A percentile compares a stretch with the other conserved stretches of the same genome.
phyloP scores from a whole-genome alignment of 2,113 vertebrate genomes.

The Pogonocichla stellata region DNA sequence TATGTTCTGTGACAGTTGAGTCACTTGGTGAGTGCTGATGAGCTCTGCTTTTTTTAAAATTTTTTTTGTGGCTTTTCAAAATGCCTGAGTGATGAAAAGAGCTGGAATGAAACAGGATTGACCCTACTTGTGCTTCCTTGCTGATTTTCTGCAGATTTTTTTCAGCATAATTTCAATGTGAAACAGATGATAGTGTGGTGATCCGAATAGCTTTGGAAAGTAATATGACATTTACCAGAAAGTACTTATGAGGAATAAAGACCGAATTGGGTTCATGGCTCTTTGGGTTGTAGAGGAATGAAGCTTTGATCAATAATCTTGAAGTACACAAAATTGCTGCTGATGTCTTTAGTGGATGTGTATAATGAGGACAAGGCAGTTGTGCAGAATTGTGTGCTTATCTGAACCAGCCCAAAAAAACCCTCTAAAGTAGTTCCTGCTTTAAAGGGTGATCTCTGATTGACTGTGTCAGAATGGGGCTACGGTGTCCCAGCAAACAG shows the following conservation, averaged over 20 bases:
- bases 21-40: neutral
- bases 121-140: slow-evolving; percentile 17
- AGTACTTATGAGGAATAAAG: neutral
- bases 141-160: slow-evolving; percentile 49
- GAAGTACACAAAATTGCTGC: neutral
- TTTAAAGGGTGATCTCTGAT: neutral
- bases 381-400: neutral
- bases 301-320: neutral
- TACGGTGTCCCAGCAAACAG: neutral
- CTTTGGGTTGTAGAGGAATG: neutral
- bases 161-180: slow-evolving; percentile 42
- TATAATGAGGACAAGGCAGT: neutral
- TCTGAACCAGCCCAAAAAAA: neutral
- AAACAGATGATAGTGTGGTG: neutral
- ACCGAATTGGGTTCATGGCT: neutral
- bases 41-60: neutral
- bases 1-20: neutral
- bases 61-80: neutral
- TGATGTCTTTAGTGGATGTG: neutral
- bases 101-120: neutral
- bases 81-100: neutral
- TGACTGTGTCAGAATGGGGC: neutral
- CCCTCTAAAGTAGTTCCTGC: neutral
- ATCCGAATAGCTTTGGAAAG: neutral
- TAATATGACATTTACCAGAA: neutral